Base-by-base conservation (phyloP, 2,888 invertebrate genomes). In the Caradrina clavipalpis region DNA sequence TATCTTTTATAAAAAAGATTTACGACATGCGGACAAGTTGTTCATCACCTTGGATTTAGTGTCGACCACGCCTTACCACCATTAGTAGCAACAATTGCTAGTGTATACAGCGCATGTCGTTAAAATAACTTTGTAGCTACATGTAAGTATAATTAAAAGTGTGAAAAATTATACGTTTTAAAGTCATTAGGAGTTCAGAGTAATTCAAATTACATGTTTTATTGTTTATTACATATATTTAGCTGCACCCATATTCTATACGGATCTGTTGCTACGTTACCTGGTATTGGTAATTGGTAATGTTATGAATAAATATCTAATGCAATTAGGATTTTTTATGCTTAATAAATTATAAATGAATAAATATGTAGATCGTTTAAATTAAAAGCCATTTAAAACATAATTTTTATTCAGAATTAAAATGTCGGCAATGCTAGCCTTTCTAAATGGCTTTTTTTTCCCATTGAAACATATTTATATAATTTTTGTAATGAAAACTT, bases 161-260 rank as follows among this genome's bases (percentile, higher is more conserved):
- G 82, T 82, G 72, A 82, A 84, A 81, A 84, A 82, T 84, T 76
- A 77, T 77, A 82, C 77, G 64, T 62, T 72, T 76, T 26, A 47
- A 19, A 42, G 31, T 66, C 69, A 73, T 79, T 79, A 81, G 21
- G 47, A 54, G 53, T 49, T 62, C 63, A 49, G 10, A 55, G 49
- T 66, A 65, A 73, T 72, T 73, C 53, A 51, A 73, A 81, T 73
- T 73, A 73, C 15, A 47, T 57, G 47, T 56, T 70, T 56, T 68
- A 74, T 69, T 83, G 62, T 76, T 61, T 58, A 17, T 49, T 53
- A 59, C 58, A n/a, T 59, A 51, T 42, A 35, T 35, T 35, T 59
- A 21, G 42, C 68, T 76, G 73, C 75, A 51, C 67, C 79, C 54
- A 65, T 22, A 56, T 61, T 56, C 31, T 17, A 49, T 10, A 31